phyloP scores from a whole-genome alignment of 2,888 invertebrate genomes.

The Hirtodrosophila duncani region DNA sequence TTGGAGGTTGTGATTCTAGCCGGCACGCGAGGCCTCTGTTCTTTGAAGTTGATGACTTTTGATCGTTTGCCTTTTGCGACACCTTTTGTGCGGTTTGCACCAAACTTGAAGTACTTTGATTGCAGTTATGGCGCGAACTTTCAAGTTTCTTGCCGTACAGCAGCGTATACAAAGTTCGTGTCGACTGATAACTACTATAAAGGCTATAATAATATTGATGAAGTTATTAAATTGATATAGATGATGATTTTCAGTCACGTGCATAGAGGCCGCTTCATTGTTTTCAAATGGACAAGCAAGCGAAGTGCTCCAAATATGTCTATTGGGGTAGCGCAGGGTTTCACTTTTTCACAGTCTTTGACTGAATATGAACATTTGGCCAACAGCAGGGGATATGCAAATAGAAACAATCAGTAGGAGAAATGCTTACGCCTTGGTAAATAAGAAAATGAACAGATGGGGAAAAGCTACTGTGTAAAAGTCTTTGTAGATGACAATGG shows the following conservation, averaged over 20 bases:
- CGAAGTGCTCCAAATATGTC: constrained; percentile 20
- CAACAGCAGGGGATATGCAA: constrained; percentile 15
- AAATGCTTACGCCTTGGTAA: not conserved
- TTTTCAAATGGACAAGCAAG: constrained; percentile 26
- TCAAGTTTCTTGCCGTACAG: constrained; percentile 18
- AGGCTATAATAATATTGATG: constrained; percentile 26
- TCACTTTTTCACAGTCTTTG: constrained; percentile 11
- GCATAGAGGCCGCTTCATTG: constrained; percentile 25
- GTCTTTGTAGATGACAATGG: too few species aligned
- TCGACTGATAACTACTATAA: constrained; percentile 12
- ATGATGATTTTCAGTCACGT: constrained; percentile 55
- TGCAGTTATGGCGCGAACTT: constrained; percentile 54
- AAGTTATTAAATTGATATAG: constrained; percentile 68
- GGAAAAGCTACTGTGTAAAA: too few species aligned
- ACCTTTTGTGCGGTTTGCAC: constrained; percentile 55
- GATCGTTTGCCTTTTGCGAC: constrained; percentile 53
- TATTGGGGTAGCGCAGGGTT: constrained; percentile 54
- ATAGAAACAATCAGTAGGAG: constrained; percentile 6
- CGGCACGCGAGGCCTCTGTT: constrained; percentile 56
- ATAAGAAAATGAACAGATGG: too few species aligned
- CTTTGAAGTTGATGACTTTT: constrained; percentile 57
- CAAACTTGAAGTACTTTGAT: constrained; percentile 67
- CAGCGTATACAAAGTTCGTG: constrained; percentile 61
- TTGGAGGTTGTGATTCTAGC: constrained; percentile 22
- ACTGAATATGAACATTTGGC: not conserved